Percentiles rank a stretch among this genome's conserved stretches.
phyloP scores from a whole-genome alignment of 2,113 vertebrate species.

The mouse (Mus musculus) region DNA sequence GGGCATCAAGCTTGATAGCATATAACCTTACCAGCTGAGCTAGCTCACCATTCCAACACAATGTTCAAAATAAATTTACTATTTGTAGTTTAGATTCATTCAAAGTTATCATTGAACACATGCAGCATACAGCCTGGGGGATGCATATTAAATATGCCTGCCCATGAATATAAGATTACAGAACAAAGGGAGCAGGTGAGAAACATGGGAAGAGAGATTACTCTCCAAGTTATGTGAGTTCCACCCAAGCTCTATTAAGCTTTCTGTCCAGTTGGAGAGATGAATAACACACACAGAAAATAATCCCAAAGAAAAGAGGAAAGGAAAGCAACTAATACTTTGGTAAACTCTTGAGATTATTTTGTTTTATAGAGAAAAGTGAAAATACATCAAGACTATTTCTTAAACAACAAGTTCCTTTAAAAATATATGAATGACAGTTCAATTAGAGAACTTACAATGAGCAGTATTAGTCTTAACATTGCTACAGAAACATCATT shows the following conservation, averaged over 20 bases:
- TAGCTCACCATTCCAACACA: neutral
- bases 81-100: neutral
- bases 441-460: neutral
- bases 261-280: neutral
- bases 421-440: neutral
- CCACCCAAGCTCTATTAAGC: neutral
- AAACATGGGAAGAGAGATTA: neutral
- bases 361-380: constrained; percentile 49
- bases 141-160: no score
- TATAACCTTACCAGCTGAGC: no score
- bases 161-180: neutral
- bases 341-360: neutral
- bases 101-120: neutral
- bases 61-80: neutral
- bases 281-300: neutral
- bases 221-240: neutral
- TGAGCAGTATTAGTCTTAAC: neutral
- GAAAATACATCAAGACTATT: constrained; percentile 1
- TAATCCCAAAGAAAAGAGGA: neutral
- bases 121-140: no score
- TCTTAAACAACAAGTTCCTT: neutral
- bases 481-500: neutral
- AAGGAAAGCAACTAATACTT: neutral
- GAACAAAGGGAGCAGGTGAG: neutral
- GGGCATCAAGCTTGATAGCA: neutral